Conservation (phyloP, 2,113 vertebrate genomes). For the Rhinopithecus roxellana region DNA sequence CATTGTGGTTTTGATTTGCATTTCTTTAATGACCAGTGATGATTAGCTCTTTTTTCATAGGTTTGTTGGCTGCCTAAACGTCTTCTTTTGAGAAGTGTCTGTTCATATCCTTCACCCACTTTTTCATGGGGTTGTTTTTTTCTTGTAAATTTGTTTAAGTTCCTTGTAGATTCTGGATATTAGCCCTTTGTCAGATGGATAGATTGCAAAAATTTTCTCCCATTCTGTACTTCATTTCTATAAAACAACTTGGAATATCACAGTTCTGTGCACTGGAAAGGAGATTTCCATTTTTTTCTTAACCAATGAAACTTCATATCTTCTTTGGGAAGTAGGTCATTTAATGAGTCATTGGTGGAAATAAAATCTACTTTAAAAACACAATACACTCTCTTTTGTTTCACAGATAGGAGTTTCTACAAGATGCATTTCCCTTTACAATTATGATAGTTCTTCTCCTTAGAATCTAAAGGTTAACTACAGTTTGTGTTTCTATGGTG, state of each 20-base stretch:
- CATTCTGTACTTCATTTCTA: neutral
- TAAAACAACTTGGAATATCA: neutral
- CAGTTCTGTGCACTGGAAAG: neutral
- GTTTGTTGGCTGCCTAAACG: no score
- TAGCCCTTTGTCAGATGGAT: no score
- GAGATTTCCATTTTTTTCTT: neutral
- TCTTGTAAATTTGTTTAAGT: no score
- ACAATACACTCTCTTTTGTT: neutral
- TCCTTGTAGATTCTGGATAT: no score
- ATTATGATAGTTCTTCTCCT: neutral
- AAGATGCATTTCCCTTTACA: neutral
- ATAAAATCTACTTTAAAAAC: constrained; percentile 4
- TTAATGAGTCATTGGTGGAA: neutral
- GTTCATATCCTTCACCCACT: no score
- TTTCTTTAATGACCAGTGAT: no score
- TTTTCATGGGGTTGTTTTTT: no score
- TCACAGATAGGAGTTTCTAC: neutral
- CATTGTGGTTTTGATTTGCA: no score
- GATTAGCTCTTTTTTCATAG: no score
- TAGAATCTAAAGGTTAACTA: neutral
- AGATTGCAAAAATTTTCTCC: no score
- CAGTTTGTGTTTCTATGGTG: neutral
- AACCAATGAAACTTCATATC: neutral
- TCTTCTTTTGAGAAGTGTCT: no score
- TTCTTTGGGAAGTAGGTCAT: neutral